Base-by-base conservation (phyloP, 1,140 invertebrate species). In the Aphelenchoides avenae region DNA sequence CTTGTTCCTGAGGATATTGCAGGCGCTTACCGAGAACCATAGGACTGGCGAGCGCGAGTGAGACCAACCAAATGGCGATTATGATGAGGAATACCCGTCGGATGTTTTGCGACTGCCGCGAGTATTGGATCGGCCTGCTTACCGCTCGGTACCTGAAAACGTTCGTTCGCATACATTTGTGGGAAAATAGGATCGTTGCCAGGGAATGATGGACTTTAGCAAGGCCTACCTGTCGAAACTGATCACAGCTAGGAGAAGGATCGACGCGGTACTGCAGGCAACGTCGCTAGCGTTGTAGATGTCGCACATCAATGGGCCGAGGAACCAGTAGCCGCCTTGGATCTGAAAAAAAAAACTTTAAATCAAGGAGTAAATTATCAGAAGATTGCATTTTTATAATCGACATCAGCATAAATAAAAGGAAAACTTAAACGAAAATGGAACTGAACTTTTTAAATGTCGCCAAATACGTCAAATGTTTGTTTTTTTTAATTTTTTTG, bases 101-200 rank as follows among this genome's bases (percentile, higher is more conserved):
- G 79, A 91, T 93, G 83, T 92, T 97, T 83, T 94, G 94, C 82
- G 97, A 91, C 77, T 94, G 93, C 1, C 74, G 57, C 40, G 91
- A 89, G 82, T 98, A 99, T 81, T 96, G 94, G 77, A 98, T 96
- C 67, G 94, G 94, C 77, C 91, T 87, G 27, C 92, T 97, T 46
- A 99, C 92, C 46, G 94, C 94, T 70, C 96, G 95, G 80, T 93
- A 99, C 83, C 93, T 93, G 83, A 37, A 80, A 81, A 52, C n/a
- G 58, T 43, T 49, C 26, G 6, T 18, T 48, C 5, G 49, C n/a
- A 20, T 6, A 15, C 41, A 26, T 43, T 43, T 15, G n/a, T 18
- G 7, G 18, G 7, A 20, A 49, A n/a, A n/a, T n/a, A n/a, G n/a
- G n/a, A n/a, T n/a, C n/a, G n/a, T n/a, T n/a, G n/a, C n/a, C n/a